Percentiles rank a stretch among this genome's conserved stretches.
Evolutionary conservation across 53 echinoderm and acorn worm species (phyloP).

Genomic region (Astropecten irregularis): DNA sequence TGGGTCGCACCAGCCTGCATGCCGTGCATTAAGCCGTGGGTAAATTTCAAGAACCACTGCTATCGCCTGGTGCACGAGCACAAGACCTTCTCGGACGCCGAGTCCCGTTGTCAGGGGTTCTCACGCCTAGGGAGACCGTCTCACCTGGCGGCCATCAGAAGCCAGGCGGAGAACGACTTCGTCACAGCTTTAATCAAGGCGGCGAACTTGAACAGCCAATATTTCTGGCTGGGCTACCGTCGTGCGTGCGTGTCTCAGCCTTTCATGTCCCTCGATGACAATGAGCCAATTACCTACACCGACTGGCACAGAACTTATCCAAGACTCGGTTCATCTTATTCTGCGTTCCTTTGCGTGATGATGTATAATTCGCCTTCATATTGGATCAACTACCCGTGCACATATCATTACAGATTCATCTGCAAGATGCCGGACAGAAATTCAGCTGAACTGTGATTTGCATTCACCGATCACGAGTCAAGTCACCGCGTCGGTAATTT

Average conservation of each 20-base stretch:
- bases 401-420: too few relatives aligned
- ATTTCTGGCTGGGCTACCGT: conserved; percentile 12
- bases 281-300: background rate
- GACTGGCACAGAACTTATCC: background rate
- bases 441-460: too few relatives aligned
- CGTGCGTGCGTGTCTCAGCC: too few relatives aligned
- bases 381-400: too few relatives aligned
- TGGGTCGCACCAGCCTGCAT: background rate
- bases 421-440: too few relatives aligned
- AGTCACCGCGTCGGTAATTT: too few relatives aligned
- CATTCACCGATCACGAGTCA: too few relatives aligned
- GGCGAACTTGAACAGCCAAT: background rate
- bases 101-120: conserved; percentile 19
- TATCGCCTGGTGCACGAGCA: background rate
- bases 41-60: conserved; percentile 20
- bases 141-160: conserved; percentile 20
- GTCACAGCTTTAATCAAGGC: background rate
- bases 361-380: too few relatives aligned
- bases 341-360: background rate
- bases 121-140: conserved; percentile 13
- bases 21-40: background rate
- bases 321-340: background rate
- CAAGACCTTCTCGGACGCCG: conserved; percentile 22
- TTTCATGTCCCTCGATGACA: background rate
- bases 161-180: conserved; percentile 22